Percentiles rank a stretch among this genome's conserved stretches.
These are phyloP conservation scores for Eciton burchellii DNA, from an alignment of 1,140 invertebrate genomes.

Conservation along the genomic window DNA sequence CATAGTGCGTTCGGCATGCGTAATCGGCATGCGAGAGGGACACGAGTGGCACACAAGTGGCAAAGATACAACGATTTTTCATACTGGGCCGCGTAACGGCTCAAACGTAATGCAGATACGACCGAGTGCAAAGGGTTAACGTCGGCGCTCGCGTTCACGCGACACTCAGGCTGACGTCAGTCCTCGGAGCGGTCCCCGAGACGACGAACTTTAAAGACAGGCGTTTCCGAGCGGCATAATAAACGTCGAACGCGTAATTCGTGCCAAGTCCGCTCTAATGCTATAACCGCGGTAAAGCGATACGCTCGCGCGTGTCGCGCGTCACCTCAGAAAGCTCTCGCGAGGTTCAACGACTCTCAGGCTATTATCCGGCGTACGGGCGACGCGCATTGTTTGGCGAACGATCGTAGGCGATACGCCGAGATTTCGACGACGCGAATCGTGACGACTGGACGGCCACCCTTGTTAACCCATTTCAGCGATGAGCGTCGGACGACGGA, in stretches of 20 bases:
- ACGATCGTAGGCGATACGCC: constrained; percentile 54
- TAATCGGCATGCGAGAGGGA: constrained; percentile 14
- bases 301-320: constrained; percentile 39
- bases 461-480: constrained; percentile 45
- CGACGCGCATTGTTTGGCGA: constrained; percentile 60
- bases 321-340: constrained; percentile 55
- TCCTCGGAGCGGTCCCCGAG: constrained; percentile 47
- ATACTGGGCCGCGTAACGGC: constrained; percentile 16
- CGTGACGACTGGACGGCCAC: constrained; percentile 36
- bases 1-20: neutral
- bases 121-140: constrained; percentile 57
- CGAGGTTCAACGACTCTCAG: constrained; percentile 57
- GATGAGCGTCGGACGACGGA: neutral
- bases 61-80: constrained; percentile 50
- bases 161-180: constrained; percentile 50
- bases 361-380: constrained; percentile 49
- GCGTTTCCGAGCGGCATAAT: constrained; percentile 53
- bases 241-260: constrained; percentile 60
- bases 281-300: constrained; percentile 47
- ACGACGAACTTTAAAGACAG: constrained; percentile 60
- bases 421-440: constrained; percentile 51
- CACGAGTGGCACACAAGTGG: constrained; percentile 21
- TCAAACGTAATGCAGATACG: constrained; percentile 56
- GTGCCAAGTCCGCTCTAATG: constrained; percentile 56
- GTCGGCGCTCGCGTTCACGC: constrained; percentile 29